These are phyloP conservation scores for Panulirus ornatus DNA, from an alignment of 1,140 invertebrate species.

Conservation along the genomic window DNA sequence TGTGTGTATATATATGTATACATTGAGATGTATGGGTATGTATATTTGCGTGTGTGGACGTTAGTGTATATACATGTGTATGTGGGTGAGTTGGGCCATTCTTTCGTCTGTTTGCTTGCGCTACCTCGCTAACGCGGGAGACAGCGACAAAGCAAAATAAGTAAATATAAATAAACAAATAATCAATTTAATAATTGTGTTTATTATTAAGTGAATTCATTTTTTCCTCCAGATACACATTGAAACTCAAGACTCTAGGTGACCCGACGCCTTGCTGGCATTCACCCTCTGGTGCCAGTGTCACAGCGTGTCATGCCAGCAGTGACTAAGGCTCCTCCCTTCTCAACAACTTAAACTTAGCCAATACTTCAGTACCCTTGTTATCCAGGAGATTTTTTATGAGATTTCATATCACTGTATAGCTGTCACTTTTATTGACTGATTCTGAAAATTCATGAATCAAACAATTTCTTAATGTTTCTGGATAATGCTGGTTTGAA, in stretches of 20 bases:
- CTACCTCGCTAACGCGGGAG: no score
- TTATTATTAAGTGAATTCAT: background rate
- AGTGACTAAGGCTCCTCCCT: conserved; percentile 46
- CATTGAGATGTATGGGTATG: no score
- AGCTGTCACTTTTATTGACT: background rate
- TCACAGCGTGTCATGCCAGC: conserved; percentile 43
- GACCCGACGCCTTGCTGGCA: conserved; percentile 57
- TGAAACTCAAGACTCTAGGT: conserved; percentile 61
- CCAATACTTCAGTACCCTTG: background rate
- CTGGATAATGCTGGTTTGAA: background rate
- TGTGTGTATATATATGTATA: no score
- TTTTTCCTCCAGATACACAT: conserved; percentile 49
- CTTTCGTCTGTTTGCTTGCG: no score
- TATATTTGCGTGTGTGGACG: no score
- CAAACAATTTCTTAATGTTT: background rate
- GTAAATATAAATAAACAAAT: no score
- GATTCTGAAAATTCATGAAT: background rate
- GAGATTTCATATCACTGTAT: background rate
- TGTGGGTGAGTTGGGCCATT: no score
- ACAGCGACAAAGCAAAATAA: no score
- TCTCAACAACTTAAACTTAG: background rate
- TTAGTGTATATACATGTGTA: no score
- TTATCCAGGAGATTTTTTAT: background rate
- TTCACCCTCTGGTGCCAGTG: conserved; percentile 61
- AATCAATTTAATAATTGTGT: background rate